phyloP scores from a whole-genome alignment of 2,797 vertebrate genomes.

The Steatocranus sp. region DNA sequence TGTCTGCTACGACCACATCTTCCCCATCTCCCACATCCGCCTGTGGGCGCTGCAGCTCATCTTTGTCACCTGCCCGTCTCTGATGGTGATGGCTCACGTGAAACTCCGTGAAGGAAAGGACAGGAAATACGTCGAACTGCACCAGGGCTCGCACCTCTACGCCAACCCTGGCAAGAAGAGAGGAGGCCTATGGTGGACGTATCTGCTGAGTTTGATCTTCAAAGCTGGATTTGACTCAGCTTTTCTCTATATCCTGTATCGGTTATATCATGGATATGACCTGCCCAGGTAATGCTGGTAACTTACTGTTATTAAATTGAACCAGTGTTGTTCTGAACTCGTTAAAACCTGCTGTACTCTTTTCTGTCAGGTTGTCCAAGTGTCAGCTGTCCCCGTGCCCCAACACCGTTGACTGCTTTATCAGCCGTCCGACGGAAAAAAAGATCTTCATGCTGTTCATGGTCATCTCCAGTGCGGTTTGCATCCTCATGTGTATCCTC shows the following conservation, averaged over 20 bases:
- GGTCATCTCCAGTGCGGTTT: conserved; percentile 80
- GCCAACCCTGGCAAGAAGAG: conserved; percentile 83
- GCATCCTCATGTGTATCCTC: conserved; percentile 83
- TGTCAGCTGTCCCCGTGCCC: conserved; percentile 84
- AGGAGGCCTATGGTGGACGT: conserved; percentile 93
- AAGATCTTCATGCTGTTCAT: conserved; percentile 91
- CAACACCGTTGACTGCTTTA: conserved; percentile 88
- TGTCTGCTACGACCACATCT: conserved; percentile 87
- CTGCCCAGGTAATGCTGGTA: conserved; percentile 69
- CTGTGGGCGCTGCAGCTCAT: conserved; percentile 98
- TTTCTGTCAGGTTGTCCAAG: conserved; percentile 66
- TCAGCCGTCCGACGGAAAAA: conserved; percentile 88
- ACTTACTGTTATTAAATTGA: not conserved
- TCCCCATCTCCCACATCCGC: conserved; percentile 93
- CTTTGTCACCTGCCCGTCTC: conserved; percentile 90
- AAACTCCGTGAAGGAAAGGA: conserved; percentile 83
- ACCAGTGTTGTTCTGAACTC: not conserved
- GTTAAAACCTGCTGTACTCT: not conserved
- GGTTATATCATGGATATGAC: conserved; percentile 81
- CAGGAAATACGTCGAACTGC: conserved; percentile 48
- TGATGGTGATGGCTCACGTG: conserved; percentile 92
- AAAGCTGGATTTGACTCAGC: conserved; percentile 79
- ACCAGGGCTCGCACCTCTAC: conserved; percentile 70
- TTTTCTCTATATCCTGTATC: conserved; percentile 86
- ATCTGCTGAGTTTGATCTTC: conserved; percentile 85